These are phyloP conservation scores for Thaumatotibia leucotreta DNA, from an alignment of 1,140 invertebrate species.

Conservation along the genomic window DNA sequence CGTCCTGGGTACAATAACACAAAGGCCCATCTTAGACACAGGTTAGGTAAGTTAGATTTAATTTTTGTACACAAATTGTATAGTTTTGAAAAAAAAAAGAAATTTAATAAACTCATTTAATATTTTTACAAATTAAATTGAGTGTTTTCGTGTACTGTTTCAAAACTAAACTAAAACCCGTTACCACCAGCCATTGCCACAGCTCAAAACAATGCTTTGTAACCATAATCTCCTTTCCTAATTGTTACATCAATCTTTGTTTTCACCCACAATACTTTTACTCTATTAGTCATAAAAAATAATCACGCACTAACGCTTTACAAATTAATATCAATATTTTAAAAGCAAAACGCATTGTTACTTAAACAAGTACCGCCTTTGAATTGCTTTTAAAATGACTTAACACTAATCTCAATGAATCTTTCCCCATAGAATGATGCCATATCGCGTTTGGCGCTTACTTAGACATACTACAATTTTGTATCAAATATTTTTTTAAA, in stretches of 20 bases:
- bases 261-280: constrained; percentile 1
- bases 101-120: neutral
- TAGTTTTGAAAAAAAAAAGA: too few relatives aligned
- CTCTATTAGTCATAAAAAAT: constrained; percentile 4
- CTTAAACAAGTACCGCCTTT: neutral
- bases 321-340: constrained; percentile 14
- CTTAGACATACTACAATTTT: neutral
- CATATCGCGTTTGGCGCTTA: neutral
- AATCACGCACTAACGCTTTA: constrained; percentile 3
- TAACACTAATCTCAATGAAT: neutral
- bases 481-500: neutral
- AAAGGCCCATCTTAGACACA: too few relatives aligned
- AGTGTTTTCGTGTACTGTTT: neutral
- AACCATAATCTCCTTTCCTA: neutral
- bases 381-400: neutral
- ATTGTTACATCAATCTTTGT: neutral
- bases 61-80: too few relatives aligned
- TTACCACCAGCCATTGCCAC: neutral
- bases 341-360: constrained; percentile 2
- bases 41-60: too few relatives aligned
- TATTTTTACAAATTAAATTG: neutral
- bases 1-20: too few relatives aligned
- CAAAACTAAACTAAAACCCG: neutral
- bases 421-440: neutral
- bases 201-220: neutral